A percentile compares a stretch with the other conserved stretches of the same genome.
These are phyloP conservation scores for Anorthoa munda DNA, from an alignment of 2,888 invertebrate genomes.

Conservation along the genomic window DNA sequence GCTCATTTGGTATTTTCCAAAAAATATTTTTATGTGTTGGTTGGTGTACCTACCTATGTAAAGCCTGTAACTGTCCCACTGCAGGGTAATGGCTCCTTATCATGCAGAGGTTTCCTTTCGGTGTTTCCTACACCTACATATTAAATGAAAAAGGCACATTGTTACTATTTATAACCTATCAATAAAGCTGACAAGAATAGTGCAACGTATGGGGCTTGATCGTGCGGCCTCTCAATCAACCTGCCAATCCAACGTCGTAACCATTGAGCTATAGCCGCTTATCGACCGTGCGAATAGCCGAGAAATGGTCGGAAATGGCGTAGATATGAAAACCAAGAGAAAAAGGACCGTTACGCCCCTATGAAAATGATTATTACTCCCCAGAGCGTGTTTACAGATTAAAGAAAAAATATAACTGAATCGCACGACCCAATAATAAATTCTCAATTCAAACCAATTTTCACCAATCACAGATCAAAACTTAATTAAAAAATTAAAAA, in stretches of 20 bases:
- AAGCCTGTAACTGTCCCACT: too few species aligned
- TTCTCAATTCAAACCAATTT: constrained; percentile 35
- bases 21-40: too few species aligned
- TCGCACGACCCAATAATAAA: constrained; percentile 17
- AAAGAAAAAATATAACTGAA: constrained; percentile 15
- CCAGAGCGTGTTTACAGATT: not conserved
- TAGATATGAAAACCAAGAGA: constrained; percentile 19
- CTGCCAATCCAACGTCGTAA: constrained; percentile 22
- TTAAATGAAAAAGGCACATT: not conserved
- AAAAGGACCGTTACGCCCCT: not conserved
- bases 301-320: not conserved
- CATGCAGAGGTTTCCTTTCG: too few species aligned
- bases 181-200: constrained; percentile 15
- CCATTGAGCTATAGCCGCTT: constrained; percentile 15
- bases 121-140: not conserved
- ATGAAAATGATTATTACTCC: constrained; percentile 25
- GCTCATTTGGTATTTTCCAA: too few species aligned
- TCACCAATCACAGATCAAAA: constrained; percentile 42
- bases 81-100: too few species aligned
- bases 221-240: constrained; percentile 27
- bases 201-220: not conserved
- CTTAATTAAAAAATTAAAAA: constrained; percentile 45
- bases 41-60: too few species aligned
- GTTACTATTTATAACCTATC: not conserved
- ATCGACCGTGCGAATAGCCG: constrained; percentile 13